A percentile compares a stretch with the other conserved stretches of the same genome.
Evolutionary conservation across 2,888 invertebrate species (phyloP).

Genomic region (Agonopterix alstromeriana): DNA sequence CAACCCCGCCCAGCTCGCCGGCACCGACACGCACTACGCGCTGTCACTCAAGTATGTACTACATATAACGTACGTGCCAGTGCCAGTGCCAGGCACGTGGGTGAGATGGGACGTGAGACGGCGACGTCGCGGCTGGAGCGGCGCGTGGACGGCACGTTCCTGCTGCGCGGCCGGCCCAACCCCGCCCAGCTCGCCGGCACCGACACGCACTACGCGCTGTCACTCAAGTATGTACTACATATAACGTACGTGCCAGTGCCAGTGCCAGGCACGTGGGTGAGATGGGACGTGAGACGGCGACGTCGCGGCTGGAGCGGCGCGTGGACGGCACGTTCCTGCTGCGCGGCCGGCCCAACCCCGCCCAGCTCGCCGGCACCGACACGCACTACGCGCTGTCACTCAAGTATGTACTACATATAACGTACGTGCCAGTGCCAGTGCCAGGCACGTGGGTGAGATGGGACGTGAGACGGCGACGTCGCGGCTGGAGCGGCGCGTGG

Average conservation of each 20-base stretch:
- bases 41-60: slow-evolving; percentile 88
- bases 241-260: no score
- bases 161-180: no score
- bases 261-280: slow-evolving; percentile 92
- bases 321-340: slow-evolving; percentile 92
- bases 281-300: slow-evolving; percentile 89
- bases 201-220: no score
- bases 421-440: no score
- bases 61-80: no score
- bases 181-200: no score
- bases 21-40: slow-evolving; percentile 84
- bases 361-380: slow-evolving; percentile 47
- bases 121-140: no score
- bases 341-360: slow-evolving; percentile 83
- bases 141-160: no score
- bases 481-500: slow-evolving; percentile 84
- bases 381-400: slow-evolving; percentile 90
- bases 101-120: no score
- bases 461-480: slow-evolving; percentile 86
- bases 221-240: no score
- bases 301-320: slow-evolving; percentile 83
- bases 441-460: slow-evolving; percentile 93
- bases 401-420: slow-evolving; percentile 80
- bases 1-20: slow-evolving; percentile 53
- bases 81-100: slow-evolving; percentile 92